Base-by-base conservation (phyloP, 2,888 invertebrate species). In the Apocheima hispidaria region DNA sequence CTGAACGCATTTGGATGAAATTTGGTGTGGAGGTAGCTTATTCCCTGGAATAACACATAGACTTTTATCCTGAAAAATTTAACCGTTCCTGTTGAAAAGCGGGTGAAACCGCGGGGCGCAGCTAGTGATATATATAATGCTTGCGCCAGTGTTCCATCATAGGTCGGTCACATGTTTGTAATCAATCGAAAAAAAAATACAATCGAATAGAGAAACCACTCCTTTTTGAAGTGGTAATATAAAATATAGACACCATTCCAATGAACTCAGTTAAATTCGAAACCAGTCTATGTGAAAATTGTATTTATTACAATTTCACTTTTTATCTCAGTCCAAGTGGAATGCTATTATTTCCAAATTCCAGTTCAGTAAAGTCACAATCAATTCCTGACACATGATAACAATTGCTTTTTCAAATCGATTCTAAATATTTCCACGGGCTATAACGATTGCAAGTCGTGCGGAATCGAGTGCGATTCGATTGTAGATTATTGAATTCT, bases 401-500 rank as follows among this genome's bases (percentile, higher is more conserved):
- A 54, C 60, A 49, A 62, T 50, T 38, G 50, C 14, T 30, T 38
- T 30, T 44, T 43, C 57, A 50, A 43, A 58, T 52, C 51, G 58
- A 51, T 58, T 46, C 36, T 40, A 57, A 57, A 57, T 53, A 53
- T 54, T 46, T 58, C 54, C 26, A 50, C 41, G 14, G 33, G 20
- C 38, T 16, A 49, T 57, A 53, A 51, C 46, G 52, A 55, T 43
- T 35, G 18, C 18, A 35, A 50, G 38, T 50, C 30, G 41, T 16
- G 40, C 46, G 20, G 56, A 57, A 63, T 53, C 64, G 66, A 66
- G 56, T 48, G 35, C 49, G 53, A 64, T 65, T 64, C 63, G 65
- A 63, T 66, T 63, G 63, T 63, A 60, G 64, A 66, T 68, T 69
- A 67, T 69, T 68, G 64, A 66, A 66, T 63, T 59, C 66, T 63